phyloP scores from a whole-genome alignment of 2,797 vertebrate species.

The Rhinichthys osculus region DNA sequence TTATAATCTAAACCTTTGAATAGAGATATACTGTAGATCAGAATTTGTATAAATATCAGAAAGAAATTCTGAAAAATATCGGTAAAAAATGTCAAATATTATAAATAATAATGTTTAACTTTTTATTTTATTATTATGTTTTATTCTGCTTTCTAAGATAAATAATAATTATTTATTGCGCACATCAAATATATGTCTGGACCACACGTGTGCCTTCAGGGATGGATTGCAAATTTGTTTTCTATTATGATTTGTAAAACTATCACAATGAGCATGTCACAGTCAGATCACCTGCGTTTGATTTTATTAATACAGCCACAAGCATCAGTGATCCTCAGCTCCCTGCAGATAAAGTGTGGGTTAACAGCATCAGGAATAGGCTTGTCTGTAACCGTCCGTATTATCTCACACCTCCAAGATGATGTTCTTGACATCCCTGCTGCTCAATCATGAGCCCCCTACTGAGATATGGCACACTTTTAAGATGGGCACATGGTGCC shows the following conservation, averaged over 20 bases:
- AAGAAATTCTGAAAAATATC: too few species aligned
- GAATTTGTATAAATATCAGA: not conserved
- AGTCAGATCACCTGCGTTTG: conserved; percentile 16
- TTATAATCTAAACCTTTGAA: too few species aligned
- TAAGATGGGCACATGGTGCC: conserved; percentile 29
- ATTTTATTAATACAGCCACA: not conserved
- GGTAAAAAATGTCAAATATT: too few species aligned
- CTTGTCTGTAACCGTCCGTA: conserved; percentile 62
- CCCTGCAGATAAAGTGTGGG: conserved; percentile 26
- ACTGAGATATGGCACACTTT: conserved; percentile 54
- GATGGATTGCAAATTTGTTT: not conserved
- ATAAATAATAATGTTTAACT: too few species aligned
- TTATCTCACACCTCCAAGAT: conserved; percentile 59
- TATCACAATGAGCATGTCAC: not conserved
- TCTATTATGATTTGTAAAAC: not conserved
- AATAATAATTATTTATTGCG: not conserved
- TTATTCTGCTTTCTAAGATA: not conserved
- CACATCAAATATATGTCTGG: not conserved
- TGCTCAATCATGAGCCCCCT: conserved; percentile 48
- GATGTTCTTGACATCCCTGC: conserved; percentile 55
- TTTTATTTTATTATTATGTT: not conserved
- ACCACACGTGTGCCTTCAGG: not conserved
- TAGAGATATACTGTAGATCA: too few species aligned
- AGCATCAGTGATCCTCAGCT: conserved; percentile 5
- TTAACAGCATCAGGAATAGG: conserved; percentile 58